Evolutionary conservation across 2,797 vertebrate genomes (phyloP).

Genomic region (Hapalemur alaotrensis): DNA sequence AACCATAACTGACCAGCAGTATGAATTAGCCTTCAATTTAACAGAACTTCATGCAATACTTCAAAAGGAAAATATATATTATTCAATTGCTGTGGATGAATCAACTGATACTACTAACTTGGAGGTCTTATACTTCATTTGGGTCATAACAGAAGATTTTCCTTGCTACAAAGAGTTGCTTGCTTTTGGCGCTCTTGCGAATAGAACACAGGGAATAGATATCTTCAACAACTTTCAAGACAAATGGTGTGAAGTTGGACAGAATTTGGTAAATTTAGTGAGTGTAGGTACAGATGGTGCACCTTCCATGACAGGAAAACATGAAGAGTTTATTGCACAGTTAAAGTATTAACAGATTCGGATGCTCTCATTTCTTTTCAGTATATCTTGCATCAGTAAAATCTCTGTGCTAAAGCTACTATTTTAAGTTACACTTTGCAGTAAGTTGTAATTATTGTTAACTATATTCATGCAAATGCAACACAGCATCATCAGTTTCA

Average conservation of each 20-base stretch:
- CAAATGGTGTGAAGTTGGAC: not conserved
- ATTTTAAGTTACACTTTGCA: too few relatives aligned
- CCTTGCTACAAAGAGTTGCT: not conserved
- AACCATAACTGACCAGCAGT: not conserved
- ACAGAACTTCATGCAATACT: not conserved
- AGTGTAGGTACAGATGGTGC: not conserved
- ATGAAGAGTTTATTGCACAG: not conserved
- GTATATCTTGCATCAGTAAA: not conserved
- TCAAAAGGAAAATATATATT: not conserved
- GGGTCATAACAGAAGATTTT: not conserved
- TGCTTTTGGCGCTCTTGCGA: not conserved
- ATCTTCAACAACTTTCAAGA: not conserved
- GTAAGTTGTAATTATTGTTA: not conserved
- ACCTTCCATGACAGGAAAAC: not conserved
- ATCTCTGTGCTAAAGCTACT: not conserved
- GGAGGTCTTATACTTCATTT: not conserved
- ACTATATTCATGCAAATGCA: too few relatives aligned
- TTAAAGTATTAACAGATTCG: not conserved
- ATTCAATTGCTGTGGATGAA: not conserved
- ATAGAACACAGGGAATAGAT: not conserved
- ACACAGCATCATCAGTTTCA: too few relatives aligned
- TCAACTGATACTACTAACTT: not conserved
- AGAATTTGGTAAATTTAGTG: not conserved
- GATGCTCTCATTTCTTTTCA: not conserved
- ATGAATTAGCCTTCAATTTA: not conserved